Evolutionary conservation across 2,888 invertebrate species (phyloP).

Genomic region (Unio delphinus): DNA sequence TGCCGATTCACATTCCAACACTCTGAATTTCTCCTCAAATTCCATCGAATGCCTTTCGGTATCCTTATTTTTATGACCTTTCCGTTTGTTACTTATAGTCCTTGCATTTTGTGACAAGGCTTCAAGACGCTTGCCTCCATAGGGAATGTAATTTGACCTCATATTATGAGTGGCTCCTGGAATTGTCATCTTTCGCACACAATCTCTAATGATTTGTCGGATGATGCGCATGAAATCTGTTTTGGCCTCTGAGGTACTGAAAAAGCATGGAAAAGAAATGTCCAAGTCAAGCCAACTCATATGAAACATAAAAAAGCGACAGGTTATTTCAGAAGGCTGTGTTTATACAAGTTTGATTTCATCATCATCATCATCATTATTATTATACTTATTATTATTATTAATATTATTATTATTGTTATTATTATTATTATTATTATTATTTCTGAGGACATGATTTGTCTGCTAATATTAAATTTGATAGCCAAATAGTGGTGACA

Average conservation of each 20-base stretch:
- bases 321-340: no score
- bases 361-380: no score
- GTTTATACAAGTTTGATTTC: no score
- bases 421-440: no score
- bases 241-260: conserved; percentile 93
- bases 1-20: conserved; percentile 71
- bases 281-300: neutral
- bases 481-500: no score
- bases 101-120: conserved; percentile 38
- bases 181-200: conserved; percentile 96
- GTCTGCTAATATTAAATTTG: no score
- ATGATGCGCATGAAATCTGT: conserved; percentile 98
- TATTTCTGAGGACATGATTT: no score
- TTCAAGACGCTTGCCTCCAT: conserved; percentile 47
- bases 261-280: conserved; percentile 22
- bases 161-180: conserved; percentile 73
- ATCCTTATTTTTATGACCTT: conserved; percentile 37
- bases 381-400: no score
- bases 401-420: no score
- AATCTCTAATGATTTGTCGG: conserved; percentile 96
- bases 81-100: conserved; percentile 46
- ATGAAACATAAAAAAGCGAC: no score
- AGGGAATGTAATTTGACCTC: conserved; percentile 50
- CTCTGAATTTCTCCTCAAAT: conserved; percentile 84
- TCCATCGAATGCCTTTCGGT: conserved; percentile 72